Base-by-base conservation (phyloP, 2,888 invertebrate species). In the Gari tellinella region DNA sequence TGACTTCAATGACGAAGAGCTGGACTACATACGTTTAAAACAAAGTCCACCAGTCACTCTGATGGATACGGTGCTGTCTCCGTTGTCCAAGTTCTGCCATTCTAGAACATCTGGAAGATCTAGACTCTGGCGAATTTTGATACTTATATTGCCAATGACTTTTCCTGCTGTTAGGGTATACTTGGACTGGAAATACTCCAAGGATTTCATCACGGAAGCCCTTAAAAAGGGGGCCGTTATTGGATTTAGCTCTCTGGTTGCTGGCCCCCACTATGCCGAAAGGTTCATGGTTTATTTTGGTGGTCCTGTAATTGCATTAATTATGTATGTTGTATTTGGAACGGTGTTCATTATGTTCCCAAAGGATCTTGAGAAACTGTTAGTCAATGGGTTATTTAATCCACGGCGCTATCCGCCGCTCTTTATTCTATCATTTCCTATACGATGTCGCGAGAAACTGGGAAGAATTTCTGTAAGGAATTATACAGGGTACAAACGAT, bases 231-330 rank as follows among this genome's bases (percentile, higher is more conserved):
- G 62, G 0, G 74, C 62, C 5, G 23, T 69, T 1, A 40, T 74
- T 23, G 66, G 74, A 2, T 74, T 66, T 25, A 69, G 65, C 37
- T 57, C 74, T n/a, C 19, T 74, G 37, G 23, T 69, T 12, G 62
- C 69, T 25, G 74, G 62, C 1, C 23, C 26, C 38, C 45, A 57
- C 17, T 15, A 26, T 26, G 23, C 57, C 1, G 41, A 46, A n/a
- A 2, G 60, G n/a, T 74, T 74, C 51, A n/a, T 74, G 4, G 4
- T 10, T 37, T 23, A 25, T 1, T 57, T 74, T 8, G 65, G 69
- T 1, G 69, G 74, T 10, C 69, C 69, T 25, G 46, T 25, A 19
- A 48, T 65, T 0, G 65, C 74, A 2, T 26, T 69, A 25, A 19
- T 17, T 5, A 52, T 69, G 15, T 74, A 56, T 48, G 12, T 69